A percentile compares a stretch with the other conserved stretches of the same genome.
Evolutionary conservation across 2,797 vertebrate genomes (phyloP).

Genomic region (Gymnodraco acuticeps): DNA sequence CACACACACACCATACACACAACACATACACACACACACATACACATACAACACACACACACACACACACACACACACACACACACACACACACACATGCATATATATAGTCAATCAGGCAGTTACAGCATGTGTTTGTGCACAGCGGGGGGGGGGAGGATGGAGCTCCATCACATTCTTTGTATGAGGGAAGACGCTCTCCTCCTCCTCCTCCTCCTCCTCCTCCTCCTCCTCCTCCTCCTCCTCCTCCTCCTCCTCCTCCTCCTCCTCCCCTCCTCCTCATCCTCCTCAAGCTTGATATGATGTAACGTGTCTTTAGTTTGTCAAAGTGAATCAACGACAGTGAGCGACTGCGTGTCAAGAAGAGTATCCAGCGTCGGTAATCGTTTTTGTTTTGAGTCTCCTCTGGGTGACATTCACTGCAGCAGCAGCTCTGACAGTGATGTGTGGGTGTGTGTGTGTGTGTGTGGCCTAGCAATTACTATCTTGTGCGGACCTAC

Average conservation of each 20-base stretch:
- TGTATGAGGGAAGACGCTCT: slow-evolving; percentile 22
- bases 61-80: background rate
- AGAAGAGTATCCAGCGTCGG: background rate
- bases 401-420: background rate
- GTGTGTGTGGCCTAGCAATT: no score
- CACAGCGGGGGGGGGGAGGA: slow-evolving; percentile 46
- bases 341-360: background rate
- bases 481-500: no score
- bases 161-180: slow-evolving; percentile 41
- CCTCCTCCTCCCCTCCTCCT: no score
- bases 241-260: no score
- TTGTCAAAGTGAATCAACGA: background rate
- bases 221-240: background rate
- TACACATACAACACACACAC: slow-evolving; percentile 20
- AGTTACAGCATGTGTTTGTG: slow-evolving; percentile 54
- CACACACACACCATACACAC: no score
- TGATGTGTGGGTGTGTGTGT: no score
- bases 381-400: accelerated
- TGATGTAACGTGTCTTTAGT: background rate
- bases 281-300: background rate
- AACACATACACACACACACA: slow-evolving; percentile 1
- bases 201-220: background rate
- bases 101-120: slow-evolving; percentile 60
- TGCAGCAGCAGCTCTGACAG: no score
- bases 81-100: background rate